phyloP scores from a whole-genome alignment of 2,797 vertebrate genomes.

The Coregonus ussuriensis region DNA sequence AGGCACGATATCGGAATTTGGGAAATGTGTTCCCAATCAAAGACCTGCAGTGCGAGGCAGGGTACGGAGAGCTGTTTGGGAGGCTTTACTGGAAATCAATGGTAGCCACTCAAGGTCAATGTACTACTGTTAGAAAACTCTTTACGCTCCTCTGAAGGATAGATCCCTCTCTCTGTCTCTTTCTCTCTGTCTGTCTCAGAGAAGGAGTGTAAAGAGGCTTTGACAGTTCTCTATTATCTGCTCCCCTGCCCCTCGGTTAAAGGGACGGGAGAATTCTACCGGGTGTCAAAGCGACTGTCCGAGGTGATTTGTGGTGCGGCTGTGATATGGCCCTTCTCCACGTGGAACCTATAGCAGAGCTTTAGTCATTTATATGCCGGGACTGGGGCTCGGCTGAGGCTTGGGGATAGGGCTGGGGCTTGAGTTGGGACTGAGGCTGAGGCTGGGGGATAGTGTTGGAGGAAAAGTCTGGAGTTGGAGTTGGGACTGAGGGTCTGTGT shows the following conservation, averaged over 20 bases:
- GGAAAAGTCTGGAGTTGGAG: too few relatives aligned
- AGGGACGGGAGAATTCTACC: slow-evolving; percentile 73
- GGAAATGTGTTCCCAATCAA: slow-evolving; percentile 99
- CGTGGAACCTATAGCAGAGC: slow-evolving; percentile 34
- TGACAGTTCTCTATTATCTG: slow-evolving; percentile 81
- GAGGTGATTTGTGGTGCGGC: slow-evolving; percentile 69
- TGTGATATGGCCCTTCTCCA: slow-evolving; percentile 51
- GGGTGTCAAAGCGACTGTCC: slow-evolving; percentile 74
- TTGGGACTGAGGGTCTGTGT: not conserved
- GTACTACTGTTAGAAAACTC: slow-evolving; percentile 99
- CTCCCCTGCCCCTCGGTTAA: slow-evolving; percentile 72
- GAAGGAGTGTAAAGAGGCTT: slow-evolving; percentile 85
- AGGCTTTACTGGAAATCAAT: slow-evolving; percentile 99
- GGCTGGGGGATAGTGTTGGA: not conserved
- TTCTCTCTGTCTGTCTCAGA: slow-evolving; percentile 53
- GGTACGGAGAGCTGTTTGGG: slow-evolving; percentile 90
- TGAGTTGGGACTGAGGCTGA: not conserved
- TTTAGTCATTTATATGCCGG: not conserved
- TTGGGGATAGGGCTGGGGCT: not conserved
- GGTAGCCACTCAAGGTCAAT: slow-evolving; percentile 98
- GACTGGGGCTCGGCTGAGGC: not conserved
- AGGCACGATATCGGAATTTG: slow-evolving; percentile 98
- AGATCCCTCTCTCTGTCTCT: slow-evolving; percentile 56
- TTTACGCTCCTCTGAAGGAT: slow-evolving; percentile 95
- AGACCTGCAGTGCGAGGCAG: slow-evolving; percentile 81